Conservation (phyloP, 1,140 invertebrate genomes). For the Diachasma alloeum region DNA sequence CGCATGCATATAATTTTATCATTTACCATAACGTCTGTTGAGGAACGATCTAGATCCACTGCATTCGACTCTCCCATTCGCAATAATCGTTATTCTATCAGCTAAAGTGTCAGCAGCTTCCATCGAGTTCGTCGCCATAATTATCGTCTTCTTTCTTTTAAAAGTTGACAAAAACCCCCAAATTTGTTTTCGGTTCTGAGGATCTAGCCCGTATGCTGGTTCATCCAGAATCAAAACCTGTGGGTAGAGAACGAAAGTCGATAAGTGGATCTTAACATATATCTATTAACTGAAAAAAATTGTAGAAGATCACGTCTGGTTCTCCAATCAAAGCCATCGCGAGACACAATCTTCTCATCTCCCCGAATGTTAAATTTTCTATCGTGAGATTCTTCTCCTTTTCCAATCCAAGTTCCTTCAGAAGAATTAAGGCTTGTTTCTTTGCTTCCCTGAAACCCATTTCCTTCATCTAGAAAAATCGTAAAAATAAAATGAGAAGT, state of each 20-base stretch:
- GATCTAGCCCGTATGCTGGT: slow-evolving; percentile 69
- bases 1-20: no score
- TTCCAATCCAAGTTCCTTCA: slow-evolving; percentile 34
- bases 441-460: slow-evolving; percentile 30
- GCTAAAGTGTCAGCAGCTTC: slow-evolving; percentile 73
- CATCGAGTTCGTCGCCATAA: slow-evolving; percentile 60
- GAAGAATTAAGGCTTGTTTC: slow-evolving; percentile 17
- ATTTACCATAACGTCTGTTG: slow-evolving; percentile 52
- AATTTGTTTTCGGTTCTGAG: slow-evolving; percentile 63
- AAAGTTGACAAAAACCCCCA: slow-evolving; percentile 53
- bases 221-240: slow-evolving; percentile 72
- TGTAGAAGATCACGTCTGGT: slow-evolving; percentile 13
- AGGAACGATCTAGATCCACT: slow-evolving; percentile 70
- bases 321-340: slow-evolving; percentile 40
- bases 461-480: slow-evolving; percentile 34
- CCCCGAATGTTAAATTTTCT: slow-evolving; percentile 27
- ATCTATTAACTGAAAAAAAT: no score
- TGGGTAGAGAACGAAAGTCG: not conserved
- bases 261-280: not conserved
- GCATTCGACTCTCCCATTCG: slow-evolving; percentile 68
- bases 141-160: slow-evolving; percentile 34
- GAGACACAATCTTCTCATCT: slow-evolving; percentile 37
- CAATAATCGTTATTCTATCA: slow-evolving; percentile 70
- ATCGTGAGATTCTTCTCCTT: slow-evolving; percentile 22
- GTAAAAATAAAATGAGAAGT: not conserved